phyloP scores from a whole-genome alignment of 2,888 invertebrate species.

The Epinotia nisella region DNA sequence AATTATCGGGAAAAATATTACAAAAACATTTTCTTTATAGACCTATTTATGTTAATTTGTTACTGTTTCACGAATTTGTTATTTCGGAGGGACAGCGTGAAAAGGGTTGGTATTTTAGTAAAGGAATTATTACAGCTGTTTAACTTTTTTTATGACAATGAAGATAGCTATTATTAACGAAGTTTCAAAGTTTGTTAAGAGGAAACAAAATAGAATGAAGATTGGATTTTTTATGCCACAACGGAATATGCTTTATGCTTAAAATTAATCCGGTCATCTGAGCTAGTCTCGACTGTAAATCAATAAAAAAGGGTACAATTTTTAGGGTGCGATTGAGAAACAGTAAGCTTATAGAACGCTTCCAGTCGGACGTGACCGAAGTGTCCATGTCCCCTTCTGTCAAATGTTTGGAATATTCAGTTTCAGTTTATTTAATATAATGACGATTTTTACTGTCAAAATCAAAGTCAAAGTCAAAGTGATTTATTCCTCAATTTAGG shows the following conservation, averaged over 20 bases:
- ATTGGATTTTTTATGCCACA: too few species aligned
- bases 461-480: too few species aligned
- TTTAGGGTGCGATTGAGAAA: conserved; percentile 19
- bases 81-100: not conserved
- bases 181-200: conserved; percentile 2
- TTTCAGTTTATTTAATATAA: too few species aligned
- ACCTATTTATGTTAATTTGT: conserved; percentile 30
- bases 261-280: too few species aligned
- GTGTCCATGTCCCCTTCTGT: too few species aligned
- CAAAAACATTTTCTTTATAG: conserved; percentile 32
- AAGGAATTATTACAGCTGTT: conserved; percentile 16
- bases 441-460: too few species aligned
- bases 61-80: conserved; percentile 14
- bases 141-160: conserved; percentile 20
- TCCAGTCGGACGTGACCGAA: conserved; percentile 19
- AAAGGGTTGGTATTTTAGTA: conserved; percentile 15
- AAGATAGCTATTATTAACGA: conserved; percentile 1
- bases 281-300: not conserved
- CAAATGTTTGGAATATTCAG: too few species aligned
- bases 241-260: too few species aligned
- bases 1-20: conserved; percentile 55
- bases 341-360: conserved; percentile 23
- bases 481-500: too few species aligned
- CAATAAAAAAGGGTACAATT: not conserved
- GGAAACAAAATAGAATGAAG: not conserved